Base-by-base conservation (phyloP, 2,113 vertebrate genomes). In the Platycercus adscitus region DNA sequence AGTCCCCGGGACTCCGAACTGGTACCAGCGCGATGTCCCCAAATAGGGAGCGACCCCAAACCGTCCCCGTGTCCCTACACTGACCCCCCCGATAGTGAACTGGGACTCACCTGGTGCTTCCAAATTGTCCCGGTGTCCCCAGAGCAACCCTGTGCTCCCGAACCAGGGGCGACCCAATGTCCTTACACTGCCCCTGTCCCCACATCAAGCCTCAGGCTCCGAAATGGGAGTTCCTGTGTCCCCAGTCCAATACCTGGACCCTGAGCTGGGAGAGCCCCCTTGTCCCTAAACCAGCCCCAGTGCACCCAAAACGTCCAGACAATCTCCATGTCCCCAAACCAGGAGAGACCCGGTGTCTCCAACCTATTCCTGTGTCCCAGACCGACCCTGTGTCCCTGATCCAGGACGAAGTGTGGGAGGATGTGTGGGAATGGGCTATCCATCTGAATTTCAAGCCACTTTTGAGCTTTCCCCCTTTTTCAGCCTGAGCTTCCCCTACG, bases 1-100 rank as follows among this genome's bases (percentile, higher is more conserved):
- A 7, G 5, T 44, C 11, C 9, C 29, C 4, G 6, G 3, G 7
- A 11, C 10, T 7, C 81, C 39, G 47, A 39, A 49, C 11, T 0
- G 10, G 41, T 15, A 73, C 13, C 41, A 35, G 14, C 7, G 9
- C 2, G 0, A 7, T 44, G 12, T 29, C 14, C 39, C 41, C 35
- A 11, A 8, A 7, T 5, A 3, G 20, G 79, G 24, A 76, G 5
- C 0, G 9, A 50, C 21, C 9, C 33, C 61, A 55, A 28, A 78
- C 10, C 5, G 1, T 20, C 25, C 37, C 55, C 2, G 0, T 53
- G 39, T 61, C 60, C 44, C 55, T 43, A 7, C 13, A 50, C 46
- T 7, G 5, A 10, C 6, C 20, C 35, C 35, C 33, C 31, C n/a
- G 17, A 49, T 24, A 2, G 2, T 1, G 4, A 81, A 15, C 28